These are phyloP conservation scores for Deladenus siricidicola DNA, from an alignment of 2,888 invertebrate species.

Conservation along the genomic window DNA sequence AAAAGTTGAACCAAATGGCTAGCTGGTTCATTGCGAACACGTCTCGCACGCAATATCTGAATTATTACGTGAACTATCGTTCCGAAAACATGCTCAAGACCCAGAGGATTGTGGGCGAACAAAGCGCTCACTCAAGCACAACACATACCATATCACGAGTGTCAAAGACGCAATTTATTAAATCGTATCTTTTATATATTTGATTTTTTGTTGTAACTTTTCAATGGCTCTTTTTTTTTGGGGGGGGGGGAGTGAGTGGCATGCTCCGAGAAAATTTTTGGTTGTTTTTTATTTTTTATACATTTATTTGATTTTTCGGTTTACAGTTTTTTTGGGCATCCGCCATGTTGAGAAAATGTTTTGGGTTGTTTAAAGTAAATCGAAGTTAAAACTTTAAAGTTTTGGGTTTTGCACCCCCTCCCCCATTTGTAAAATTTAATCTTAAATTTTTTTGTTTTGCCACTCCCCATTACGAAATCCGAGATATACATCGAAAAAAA, in stretches of 20 bases:
- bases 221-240: too few relatives aligned
- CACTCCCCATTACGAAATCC: background rate
- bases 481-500: too few relatives aligned
- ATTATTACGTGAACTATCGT: conserved; percentile 19
- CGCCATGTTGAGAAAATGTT: background rate
- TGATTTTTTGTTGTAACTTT: too few relatives aligned
- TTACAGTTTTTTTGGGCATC: background rate
- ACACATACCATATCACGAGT: conserved; percentile 7
- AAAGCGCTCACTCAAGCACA: conserved; percentile 8
- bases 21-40: conserved; percentile 24
- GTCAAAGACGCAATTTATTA: conserved; percentile 23
- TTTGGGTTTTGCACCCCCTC: conserved; percentile 4
- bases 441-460: background rate
- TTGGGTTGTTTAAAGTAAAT: too few relatives aligned
- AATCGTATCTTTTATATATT: too few relatives aligned
- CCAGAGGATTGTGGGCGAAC: conserved; percentile 22
- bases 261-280: too few relatives aligned
- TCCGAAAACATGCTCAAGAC: conserved; percentile 35
- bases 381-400: too few relatives aligned
- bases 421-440: background rate
- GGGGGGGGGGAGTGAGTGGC: too few relatives aligned
- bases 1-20: conserved; percentile 24
- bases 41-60: conserved; percentile 14
- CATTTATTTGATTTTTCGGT: too few relatives aligned
- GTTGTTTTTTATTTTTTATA: too few relatives aligned